Evolutionary conservation across 35 echinoderm and acorn worm species (phyloP), one percentile per base, ranked within the genome.

Genomic region (Diadema setosum): DNA sequence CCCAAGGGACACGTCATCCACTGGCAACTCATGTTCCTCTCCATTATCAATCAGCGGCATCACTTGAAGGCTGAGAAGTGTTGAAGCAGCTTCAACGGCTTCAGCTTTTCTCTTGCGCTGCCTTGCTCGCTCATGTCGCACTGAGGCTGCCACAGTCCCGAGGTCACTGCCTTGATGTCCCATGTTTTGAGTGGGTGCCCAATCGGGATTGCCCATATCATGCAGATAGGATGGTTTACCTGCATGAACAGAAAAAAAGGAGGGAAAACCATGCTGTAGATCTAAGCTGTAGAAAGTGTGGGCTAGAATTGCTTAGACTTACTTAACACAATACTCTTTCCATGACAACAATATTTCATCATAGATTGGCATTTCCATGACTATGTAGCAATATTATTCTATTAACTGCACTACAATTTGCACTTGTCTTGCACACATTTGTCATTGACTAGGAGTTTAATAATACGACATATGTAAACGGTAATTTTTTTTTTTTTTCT

Each of bases 131-230:
- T 70, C 31, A 70, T 9, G 27, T 70, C 64, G 64, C 31, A 14
- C 7, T 33, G 20, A 25, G 7, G 7, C 64, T n/a, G 20, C 20
- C 11, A 14, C 9, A 25, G 64, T 7, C 24, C 20, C 64, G 31
- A 25, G 20, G 11, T 33, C 7, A 24, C 31, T 26, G 24, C 31
- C 24, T 6, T 7, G 7, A 25, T 33, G 24, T 70, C 64, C 64
- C 64, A 70, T 70, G 27, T 70, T 70, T 70, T 70, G 64, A 25
- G 64, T 70, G 7, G 64, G 64, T 70, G 64, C 64, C 64, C 64
- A 70, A 33, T 70, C 64, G 9, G 64, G 64, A 24, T 70, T 70
- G 20, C 9, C 64, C 64, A 25, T 26, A 70, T 6, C 24, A n/a
- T n/a, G 20, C 7, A 33, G 64, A 70, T n/a, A 33, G 27, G 64